phyloP scores from a whole-genome alignment of 2,888 invertebrate genomes.

The Timema cristinae region DNA sequence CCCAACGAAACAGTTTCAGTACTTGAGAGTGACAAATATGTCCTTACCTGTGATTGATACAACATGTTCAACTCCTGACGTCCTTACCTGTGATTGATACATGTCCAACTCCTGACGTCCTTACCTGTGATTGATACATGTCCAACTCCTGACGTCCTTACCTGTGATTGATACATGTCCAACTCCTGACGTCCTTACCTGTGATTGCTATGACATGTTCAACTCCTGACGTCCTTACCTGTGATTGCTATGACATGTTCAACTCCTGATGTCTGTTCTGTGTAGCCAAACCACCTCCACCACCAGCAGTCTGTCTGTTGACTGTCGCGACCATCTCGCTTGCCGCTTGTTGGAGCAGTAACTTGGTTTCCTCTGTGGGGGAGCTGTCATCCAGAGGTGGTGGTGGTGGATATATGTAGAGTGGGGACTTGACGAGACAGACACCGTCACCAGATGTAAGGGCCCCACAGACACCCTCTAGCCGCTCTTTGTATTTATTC shows the following conservation, averaged over 20 bases:
- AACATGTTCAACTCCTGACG: too few species aligned
- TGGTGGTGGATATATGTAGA: conserved; percentile 52
- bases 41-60: background rate
- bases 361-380: conserved; percentile 51
- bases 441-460: conserved; percentile 19
- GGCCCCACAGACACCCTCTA: conserved; percentile 23
- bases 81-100: too few species aligned
- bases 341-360: conserved; percentile 34
- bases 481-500: conserved; percentile 41
- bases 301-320: conserved; percentile 1
- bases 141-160: too few species aligned
- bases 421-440: conserved; percentile 37
- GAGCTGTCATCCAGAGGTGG: conserved; percentile 51
- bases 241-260: conserved; percentile 45
- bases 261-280: conserved; percentile 14
- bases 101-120: too few species aligned
- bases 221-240: conserved; percentile 36
- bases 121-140: too few species aligned
- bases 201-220: too few species aligned
- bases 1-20: too few species aligned
- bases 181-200: too few species aligned
- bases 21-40: too few species aligned
- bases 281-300: conserved; percentile 16
- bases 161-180: too few species aligned
- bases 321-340: conserved; percentile 17